A percentile compares a stretch with the other conserved stretches of the same genome.
Conservation (phyloP, 2,888 invertebrate genomes). For the Caenorhabditis zanzibari region DNA sequence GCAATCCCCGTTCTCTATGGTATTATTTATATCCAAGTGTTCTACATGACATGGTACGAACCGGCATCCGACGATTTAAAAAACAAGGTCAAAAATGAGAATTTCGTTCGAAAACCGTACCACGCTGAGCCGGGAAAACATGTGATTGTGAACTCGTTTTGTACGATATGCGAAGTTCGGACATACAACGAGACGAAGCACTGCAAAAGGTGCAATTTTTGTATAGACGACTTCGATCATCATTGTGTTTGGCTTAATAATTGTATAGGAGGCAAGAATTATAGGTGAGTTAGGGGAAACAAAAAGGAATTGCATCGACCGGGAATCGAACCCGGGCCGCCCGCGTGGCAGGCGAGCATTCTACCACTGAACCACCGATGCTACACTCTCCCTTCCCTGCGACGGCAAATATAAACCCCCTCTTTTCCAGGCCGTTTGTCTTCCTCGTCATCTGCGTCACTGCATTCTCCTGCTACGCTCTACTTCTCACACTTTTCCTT, state of each 20-base stretch:
- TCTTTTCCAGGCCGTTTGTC: conserved; percentile 45
- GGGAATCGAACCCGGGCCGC: conserved; percentile 80
- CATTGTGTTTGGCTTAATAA: conserved; percentile 99
- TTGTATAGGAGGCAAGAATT: conserved; percentile 89
- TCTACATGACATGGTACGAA: conserved; percentile 55
- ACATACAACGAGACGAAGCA: conserved; percentile 90
- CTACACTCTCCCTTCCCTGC: background rate
- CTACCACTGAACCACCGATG: conserved; percentile 80
- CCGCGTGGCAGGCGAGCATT: conserved; percentile 80
- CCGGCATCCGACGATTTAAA: conserved; percentile 47
- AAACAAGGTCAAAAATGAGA: conserved; percentile 24
- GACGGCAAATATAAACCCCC: background rate
- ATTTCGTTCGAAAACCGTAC: conserved; percentile 42
- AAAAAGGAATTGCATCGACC: conserved; percentile 73
- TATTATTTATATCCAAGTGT: conserved; percentile 51
- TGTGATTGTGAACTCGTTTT: conserved; percentile 83
- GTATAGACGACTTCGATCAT: conserved; percentile 95
- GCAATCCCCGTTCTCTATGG: conserved; percentile 35
- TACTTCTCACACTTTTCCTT: background rate
- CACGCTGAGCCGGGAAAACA: conserved; percentile 85
- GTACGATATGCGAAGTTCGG: conserved; percentile 86
- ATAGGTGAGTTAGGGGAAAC: conserved; percentile 65
- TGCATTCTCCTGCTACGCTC: conserved; percentile 15
- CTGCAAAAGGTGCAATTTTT: conserved; percentile 97
- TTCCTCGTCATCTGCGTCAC: conserved; percentile 43